These are phyloP conservation scores for Pheucticus melanocephalus DNA, from an alignment of 2,113 vertebrate species.

Conservation along the genomic window DNA sequence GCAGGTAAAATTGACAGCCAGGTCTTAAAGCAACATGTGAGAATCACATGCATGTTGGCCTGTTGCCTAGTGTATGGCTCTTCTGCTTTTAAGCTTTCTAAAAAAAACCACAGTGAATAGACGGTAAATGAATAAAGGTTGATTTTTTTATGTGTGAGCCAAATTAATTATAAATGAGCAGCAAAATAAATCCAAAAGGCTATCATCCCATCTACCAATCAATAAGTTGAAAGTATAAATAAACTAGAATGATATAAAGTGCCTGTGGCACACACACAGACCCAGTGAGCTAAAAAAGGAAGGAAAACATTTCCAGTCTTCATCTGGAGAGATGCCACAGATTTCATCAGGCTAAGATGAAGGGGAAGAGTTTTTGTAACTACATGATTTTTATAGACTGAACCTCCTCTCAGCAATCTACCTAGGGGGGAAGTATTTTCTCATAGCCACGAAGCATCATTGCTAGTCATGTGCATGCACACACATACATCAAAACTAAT, in stretches of 20 bases:
- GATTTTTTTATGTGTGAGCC: neutral
- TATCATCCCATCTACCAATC: slow-evolving; percentile 22
- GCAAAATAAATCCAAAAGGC: slow-evolving; percentile 23
- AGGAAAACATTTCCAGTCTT: slow-evolving; percentile 45
- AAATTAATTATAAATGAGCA: slow-evolving; percentile 53
- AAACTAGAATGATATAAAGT: slow-evolving; percentile 7
- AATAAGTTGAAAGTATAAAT: slow-evolving; percentile 46
- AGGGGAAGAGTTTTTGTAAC: slow-evolving; percentile 29
- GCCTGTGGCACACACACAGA: slow-evolving; percentile 15
- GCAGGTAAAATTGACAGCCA: neutral
- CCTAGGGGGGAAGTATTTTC: neutral
- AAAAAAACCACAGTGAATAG: neutral
- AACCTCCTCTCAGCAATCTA: neutral
- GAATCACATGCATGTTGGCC: rapidly evolving
- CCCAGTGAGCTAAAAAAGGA: slow-evolving; percentile 37
- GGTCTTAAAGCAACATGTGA: neutral
- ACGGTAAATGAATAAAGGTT: slow-evolving; percentile 20
- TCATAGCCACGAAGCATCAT: neutral
- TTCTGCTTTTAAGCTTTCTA: neutral
- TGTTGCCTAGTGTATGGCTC: neutral
- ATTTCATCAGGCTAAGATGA: slow-evolving; percentile 48
- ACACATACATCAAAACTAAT: neutral
- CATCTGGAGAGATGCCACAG: slow-evolving; percentile 26
- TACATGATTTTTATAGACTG: neutral
- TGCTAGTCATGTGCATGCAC: neutral